Percentiles rank a stretch among this genome's conserved stretches.
phyloP scores from a whole-genome alignment of 2,888 invertebrate genomes.

The Oxycera nigricornis region DNA sequence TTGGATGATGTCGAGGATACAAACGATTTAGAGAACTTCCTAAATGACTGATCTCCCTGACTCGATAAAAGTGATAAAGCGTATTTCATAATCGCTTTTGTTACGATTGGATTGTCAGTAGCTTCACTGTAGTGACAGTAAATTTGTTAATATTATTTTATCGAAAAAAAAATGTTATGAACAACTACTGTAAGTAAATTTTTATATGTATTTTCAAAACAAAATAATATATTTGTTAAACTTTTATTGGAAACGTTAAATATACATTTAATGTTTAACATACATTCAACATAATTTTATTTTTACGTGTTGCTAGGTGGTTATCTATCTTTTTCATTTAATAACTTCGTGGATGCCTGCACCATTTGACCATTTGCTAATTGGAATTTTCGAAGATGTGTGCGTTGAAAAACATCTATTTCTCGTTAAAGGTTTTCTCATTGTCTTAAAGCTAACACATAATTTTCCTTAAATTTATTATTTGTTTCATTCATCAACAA shows the following conservation, averaged over 20 bases:
- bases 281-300: constrained; percentile 20
- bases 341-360: not conserved
- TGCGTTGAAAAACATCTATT: constrained; percentile 18
- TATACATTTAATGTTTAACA: constrained; percentile 32
- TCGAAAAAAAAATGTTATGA: not conserved
- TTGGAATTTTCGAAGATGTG: not conserved
- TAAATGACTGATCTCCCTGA: constrained; percentile 60
- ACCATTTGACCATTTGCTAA: not conserved
- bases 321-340: not conserved
- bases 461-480: constrained; percentile 2
- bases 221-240: constrained; percentile 7
- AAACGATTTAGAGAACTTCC: constrained; percentile 69
- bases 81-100: not conserved
- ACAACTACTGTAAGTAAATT: constrained; percentile 6
- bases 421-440: constrained; percentile 10
- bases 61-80: not conserved
- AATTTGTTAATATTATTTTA: constrained; percentile 18
- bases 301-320: not conserved
- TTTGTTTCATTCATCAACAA: constrained; percentile 6
- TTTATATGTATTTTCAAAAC: not conserved
- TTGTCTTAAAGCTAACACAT: constrained; percentile 24
- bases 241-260: constrained; percentile 30
- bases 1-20: constrained; percentile 69
- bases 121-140: not conserved
- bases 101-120: not conserved